A percentile compares a stretch with the other conserved stretches of the same genome.
phyloP scores from a whole-genome alignment of 2,113 vertebrate genomes.

The Rhynchomys soricoides region DNA sequence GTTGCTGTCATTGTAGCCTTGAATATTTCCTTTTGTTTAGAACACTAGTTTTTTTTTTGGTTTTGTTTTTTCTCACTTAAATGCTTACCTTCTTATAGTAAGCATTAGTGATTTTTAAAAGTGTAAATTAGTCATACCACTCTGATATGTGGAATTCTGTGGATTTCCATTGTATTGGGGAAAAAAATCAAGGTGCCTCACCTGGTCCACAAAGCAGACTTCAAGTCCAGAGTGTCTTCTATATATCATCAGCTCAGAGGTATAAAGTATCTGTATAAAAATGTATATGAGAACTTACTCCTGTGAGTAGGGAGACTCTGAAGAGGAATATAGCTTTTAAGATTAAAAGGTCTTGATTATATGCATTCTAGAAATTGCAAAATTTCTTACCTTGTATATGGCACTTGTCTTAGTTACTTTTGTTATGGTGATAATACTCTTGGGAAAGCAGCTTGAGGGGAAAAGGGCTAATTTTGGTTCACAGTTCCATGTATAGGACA shows the following conservation, averaged over 20 bases:
- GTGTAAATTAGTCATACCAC: background rate
- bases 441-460: background rate
- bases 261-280: background rate
- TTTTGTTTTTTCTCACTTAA: background rate
- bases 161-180: background rate
- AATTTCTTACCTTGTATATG: background rate
- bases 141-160: conserved; percentile 23
- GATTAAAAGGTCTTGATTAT: background rate
- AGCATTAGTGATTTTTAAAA: background rate
- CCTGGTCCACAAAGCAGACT: background rate
- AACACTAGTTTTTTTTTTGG: background rate
- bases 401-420: background rate
- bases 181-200: conserved; percentile 10
- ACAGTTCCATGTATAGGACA: background rate
- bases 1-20: background rate
- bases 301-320: background rate
- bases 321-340: background rate
- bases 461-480: background rate
- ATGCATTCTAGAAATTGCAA: background rate
- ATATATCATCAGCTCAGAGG: background rate
- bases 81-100: background rate
- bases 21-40: background rate
- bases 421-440: background rate
- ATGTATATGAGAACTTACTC: background rate
- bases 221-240: background rate